Evolutionary conservation across 2,113 vertebrate species (phyloP).

Genomic region (Laticauda laticaudata): DNA sequence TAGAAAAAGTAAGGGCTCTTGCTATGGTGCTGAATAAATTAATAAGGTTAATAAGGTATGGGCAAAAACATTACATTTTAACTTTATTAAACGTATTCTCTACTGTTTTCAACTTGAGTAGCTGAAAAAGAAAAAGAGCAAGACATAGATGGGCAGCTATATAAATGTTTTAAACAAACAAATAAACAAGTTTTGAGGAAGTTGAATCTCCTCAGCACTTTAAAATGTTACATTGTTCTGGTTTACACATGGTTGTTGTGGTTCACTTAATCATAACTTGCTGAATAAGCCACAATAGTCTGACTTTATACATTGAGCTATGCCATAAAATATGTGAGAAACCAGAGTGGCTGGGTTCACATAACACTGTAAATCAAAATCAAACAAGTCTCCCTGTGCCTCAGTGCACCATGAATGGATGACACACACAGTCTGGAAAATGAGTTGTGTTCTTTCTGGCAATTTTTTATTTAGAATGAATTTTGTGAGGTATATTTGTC

Average conservation of each 20-base stretch:
- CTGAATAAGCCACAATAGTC: not conserved
- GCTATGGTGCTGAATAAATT: not conserved
- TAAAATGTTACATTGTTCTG: not conserved
- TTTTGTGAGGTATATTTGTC: not conserved
- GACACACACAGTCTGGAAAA: not conserved
- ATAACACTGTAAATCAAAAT: not conserved
- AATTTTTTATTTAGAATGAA: not conserved
- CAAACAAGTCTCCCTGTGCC: not conserved
- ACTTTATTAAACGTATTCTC: not conserved
- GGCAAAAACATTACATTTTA: constrained; percentile 2
- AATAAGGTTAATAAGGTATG: not conserved
- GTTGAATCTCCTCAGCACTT: not conserved
- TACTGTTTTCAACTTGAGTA: not conserved
- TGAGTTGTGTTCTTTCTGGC: not conserved
- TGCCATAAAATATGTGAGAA: not conserved
- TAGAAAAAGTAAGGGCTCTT: not conserved
- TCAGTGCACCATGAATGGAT: not conserved
- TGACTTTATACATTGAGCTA: not conserved
- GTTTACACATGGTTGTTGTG: not conserved
- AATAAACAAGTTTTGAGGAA: not conserved
- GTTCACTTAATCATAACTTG: not conserved
- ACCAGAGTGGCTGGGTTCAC: not conserved
- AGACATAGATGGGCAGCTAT: not conserved
- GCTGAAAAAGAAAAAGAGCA: constrained; percentile 7
- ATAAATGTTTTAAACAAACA: not conserved